Evolutionary conservation across 1,140 invertebrate species (phyloP).

Genomic region (Calliopsis andreniformis): DNA sequence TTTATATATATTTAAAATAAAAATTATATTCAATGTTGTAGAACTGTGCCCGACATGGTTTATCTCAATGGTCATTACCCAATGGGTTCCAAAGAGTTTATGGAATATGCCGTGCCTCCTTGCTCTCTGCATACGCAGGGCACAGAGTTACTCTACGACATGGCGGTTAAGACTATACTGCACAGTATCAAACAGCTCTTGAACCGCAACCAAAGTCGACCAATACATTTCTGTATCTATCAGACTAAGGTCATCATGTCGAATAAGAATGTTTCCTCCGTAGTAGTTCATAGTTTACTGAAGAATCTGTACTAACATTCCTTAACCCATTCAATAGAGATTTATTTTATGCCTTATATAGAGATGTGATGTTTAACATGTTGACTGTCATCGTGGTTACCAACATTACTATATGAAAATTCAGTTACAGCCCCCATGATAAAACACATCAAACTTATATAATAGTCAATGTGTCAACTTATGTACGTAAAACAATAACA

Average conservation of each 20-base stretch:
- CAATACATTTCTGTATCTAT: slow-evolving; percentile 62
- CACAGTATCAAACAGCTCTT: slow-evolving; percentile 76
- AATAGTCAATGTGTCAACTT: no score
- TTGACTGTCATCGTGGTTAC: no score
- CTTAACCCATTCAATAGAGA: no score
- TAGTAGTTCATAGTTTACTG: no score
- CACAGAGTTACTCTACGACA: slow-evolving; percentile 76
- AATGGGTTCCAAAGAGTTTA: slow-evolving; percentile 85
- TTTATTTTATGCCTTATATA: no score
- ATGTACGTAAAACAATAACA: no score
- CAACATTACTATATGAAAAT: no score
- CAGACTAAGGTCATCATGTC: slow-evolving; percentile 54
- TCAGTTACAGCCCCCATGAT: no score
- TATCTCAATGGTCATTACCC: slow-evolving; percentile 85
- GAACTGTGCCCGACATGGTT: slow-evolving; percentile 87
- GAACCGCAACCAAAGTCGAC: slow-evolving; percentile 66
- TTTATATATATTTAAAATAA: neutral
- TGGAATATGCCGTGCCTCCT: slow-evolving; percentile 86
- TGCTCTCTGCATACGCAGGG: slow-evolving; percentile 78
- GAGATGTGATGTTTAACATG: no score
- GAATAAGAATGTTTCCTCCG: no score
- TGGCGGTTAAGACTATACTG: slow-evolving; percentile 72
- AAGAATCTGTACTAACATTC: no score
- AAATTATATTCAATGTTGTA: neutral
- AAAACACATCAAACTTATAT: no score